These are phyloP conservation scores for Actinopyga echinites DNA, from an alignment of 53 echinoderm and acorn worm species.

Conservation along the genomic window DNA sequence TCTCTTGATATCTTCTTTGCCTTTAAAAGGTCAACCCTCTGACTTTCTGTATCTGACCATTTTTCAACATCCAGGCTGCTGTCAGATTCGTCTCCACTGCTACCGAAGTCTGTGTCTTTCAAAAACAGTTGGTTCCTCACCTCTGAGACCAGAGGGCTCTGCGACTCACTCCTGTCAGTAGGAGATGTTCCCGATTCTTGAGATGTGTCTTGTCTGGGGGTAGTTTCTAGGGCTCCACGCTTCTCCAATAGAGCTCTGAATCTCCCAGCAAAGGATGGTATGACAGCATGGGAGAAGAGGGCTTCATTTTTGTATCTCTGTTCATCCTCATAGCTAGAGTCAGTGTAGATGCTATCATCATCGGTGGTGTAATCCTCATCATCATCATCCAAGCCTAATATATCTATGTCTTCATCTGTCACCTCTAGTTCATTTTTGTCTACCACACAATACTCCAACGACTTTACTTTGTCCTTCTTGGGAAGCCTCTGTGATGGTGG, in stretches of 20 bases:
- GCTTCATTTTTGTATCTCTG: slow-evolving; percentile 13
- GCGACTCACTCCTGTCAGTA: too few relatives aligned
- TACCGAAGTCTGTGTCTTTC: neutral
- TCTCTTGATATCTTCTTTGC: too few relatives aligned
- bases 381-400: slow-evolving; percentile 1
- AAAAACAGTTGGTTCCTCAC: neutral
- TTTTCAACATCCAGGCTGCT: neutral
- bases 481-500: slow-evolving; percentile 26
- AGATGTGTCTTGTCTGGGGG: too few relatives aligned
- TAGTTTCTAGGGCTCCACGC: too few relatives aligned
- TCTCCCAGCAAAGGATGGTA: too few relatives aligned
- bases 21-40: too few relatives aligned
- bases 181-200: too few relatives aligned
- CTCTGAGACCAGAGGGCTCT: neutral
- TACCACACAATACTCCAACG: slow-evolving; percentile 26
- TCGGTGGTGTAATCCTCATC: slow-evolving; percentile 20
- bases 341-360: slow-evolving; percentile 9
- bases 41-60: neutral
- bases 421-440: neutral
- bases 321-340: slow-evolving; percentile 31
- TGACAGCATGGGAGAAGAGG: neutral
- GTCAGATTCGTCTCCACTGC: slow-evolving; percentile 8
- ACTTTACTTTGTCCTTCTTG: slow-evolving; percentile 16
- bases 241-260: too few relatives aligned
- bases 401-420: slow-evolving; percentile 9